A percentile compares a stretch with the other conserved stretches of the same genome.
Evolutionary conservation across 2,113 vertebrate genomes (phyloP).

Genomic region (Pteronura brasiliensis): DNA sequence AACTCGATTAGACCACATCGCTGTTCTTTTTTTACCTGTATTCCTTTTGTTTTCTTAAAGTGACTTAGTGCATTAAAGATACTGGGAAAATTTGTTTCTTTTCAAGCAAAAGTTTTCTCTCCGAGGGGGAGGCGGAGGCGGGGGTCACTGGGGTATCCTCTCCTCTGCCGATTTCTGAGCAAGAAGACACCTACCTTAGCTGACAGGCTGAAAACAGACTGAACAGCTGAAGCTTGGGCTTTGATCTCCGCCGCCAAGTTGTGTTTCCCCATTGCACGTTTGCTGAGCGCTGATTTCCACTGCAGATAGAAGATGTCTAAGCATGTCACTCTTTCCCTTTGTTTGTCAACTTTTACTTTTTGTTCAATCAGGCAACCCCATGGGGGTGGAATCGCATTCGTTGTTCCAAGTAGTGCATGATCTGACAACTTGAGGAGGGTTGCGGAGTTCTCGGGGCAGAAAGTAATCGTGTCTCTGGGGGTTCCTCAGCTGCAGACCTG

Average conservation of each 20-base stretch:
- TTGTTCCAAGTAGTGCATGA: neutral
- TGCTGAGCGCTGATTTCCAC: constrained; percentile 73
- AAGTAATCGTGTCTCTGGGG: neutral
- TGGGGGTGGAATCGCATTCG: constrained; percentile 17
- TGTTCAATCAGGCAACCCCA: constrained; percentile 62
- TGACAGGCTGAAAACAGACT: neutral
- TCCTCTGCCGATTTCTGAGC: neutral
- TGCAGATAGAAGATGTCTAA: neutral
- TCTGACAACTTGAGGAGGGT: neutral
- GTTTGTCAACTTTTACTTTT: constrained; percentile 76
- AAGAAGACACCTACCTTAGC: neutral
- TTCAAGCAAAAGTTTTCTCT: neutral
- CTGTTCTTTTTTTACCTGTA: neutral
- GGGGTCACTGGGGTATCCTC: constrained; percentile 3
- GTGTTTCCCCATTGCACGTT: neutral
- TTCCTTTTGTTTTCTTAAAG: neutral
- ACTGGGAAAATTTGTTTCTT: neutral
- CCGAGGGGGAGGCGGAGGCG: neutral
- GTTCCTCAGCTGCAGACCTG: neutral
- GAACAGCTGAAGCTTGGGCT: neutral
- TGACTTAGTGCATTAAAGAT: neutral
- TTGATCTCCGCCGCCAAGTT: neutral
- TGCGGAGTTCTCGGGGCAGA: neutral
- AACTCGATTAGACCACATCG: neutral
- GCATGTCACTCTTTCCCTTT: constrained; percentile 32